Base-by-base conservation (phyloP, 2,113 vertebrate genomes). In the Desmodus rotundus region DNA sequence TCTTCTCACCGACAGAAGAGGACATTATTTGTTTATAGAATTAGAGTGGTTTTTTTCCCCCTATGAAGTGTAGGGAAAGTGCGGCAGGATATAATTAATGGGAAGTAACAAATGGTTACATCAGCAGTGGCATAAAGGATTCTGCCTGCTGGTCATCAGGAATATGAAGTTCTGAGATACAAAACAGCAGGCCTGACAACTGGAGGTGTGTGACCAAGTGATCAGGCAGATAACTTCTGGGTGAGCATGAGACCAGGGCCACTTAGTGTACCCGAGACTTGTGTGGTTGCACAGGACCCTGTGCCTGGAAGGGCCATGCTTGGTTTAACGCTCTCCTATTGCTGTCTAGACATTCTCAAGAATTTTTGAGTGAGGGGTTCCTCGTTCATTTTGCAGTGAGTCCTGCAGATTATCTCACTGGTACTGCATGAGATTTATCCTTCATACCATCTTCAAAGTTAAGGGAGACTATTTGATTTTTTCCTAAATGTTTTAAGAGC, bases 1-100 rank as follows among this genome's bases (percentile, higher is more conserved):
- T 89, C 45, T 83, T 54, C 83, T 96, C 24, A 31, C 65, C 87
- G 81, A 76, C 70, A 94, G 73, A 83, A 65, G 65, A 96, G 77
- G 63, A 87, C 38, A 67, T 94, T 87, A 77, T 82, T 93, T 41
- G n/a, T 63, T 87, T 94, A 80, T 50, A 83, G 38, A 89, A 77
- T 76, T 63, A 74, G 54, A 45, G 16, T 76, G n/a, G 31, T 45
- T 41, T 38, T 87, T 12, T 3, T 0, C 22, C 45, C 61, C 10
- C 41, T 15, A 22, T 87, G 65, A 94, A 93, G 10, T 50, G 4
- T 80, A 67, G 83, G 58, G 19, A 31, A 81, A 36, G 2, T 89
- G 41, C 84, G 33, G 31, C 52, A 8, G 22, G 52, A 74, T 85
- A 47, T n/a, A 45, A 68, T 90, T 89, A 80, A 67, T 76, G 50